Conservation (phyloP, 2,888 invertebrate genomes). For the Folsomia manolachei region DNA sequence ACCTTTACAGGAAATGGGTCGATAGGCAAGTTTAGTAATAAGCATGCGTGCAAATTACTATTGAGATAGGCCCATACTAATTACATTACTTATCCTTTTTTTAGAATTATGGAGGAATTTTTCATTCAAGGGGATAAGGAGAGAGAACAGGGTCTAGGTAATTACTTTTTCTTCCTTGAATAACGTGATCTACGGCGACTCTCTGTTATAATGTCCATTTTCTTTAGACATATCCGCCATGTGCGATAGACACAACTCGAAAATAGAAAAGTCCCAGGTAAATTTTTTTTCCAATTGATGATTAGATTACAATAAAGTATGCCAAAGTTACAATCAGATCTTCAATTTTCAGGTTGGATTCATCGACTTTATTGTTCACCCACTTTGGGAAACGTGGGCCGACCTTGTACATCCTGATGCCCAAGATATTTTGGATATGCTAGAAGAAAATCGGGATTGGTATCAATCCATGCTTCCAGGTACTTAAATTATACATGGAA, state of each 20-base stretch:
- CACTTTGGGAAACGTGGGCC: conserved; percentile 99
- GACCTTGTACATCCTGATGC: conserved; percentile 98
- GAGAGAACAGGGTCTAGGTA: conserved; percentile 70
- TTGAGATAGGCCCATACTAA: too few species aligned
- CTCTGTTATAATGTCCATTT: too few species aligned
- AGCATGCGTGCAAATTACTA: too few species aligned
- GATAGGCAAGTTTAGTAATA: too few species aligned
- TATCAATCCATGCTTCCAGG: not conserved
- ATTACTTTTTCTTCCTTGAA: too few species aligned
- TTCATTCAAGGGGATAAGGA: conserved; percentile 97
- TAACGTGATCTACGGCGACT: too few species aligned
- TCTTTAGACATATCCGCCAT: conserved; percentile 88
- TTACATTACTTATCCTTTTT: too few species aligned
- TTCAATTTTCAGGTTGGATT: conserved; percentile 74
- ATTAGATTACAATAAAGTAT: too few species aligned
- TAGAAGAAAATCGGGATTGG: conserved; percentile 97
- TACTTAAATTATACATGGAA: too few species aligned
- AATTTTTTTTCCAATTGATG: too few species aligned
- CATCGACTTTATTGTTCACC: conserved; percentile 99
- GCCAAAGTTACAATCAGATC: too few species aligned
- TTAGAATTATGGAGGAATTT: conserved; percentile 90
- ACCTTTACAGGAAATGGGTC: conserved; percentile 91
- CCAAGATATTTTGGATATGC: conserved; percentile 93
- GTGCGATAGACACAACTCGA: conserved; percentile 73
- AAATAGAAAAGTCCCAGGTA: conserved; percentile 95